phyloP scores from a whole-genome alignment of 2,888 invertebrate species.

The Sinopyrophorus schimmeli region DNA sequence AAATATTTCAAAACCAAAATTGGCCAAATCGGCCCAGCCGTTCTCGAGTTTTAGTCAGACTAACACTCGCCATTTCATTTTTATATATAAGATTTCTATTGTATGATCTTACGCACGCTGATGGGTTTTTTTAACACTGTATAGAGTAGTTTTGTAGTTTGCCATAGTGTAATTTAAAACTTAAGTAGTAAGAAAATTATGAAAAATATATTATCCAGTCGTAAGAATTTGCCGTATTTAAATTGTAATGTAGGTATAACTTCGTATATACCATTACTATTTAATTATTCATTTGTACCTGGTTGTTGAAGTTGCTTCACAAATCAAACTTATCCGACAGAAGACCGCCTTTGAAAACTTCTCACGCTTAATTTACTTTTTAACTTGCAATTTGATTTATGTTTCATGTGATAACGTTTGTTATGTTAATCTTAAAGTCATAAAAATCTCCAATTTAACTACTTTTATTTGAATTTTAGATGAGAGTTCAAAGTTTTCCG shows the following conservation, averaged over 20 bases:
- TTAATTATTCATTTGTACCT: conserved; percentile 27
- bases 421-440: conserved; percentile 29
- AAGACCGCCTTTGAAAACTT: conserved; percentile 27
- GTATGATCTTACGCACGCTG: no score
- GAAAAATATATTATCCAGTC: background rate
- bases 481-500: conserved; percentile 15
- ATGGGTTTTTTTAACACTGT: no score
- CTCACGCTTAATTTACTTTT: conserved; percentile 32
- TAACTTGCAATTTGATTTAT: conserved; percentile 30
- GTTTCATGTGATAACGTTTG: conserved; percentile 28
- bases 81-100: no score
- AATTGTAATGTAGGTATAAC: background rate
- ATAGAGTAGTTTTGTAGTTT: no score
- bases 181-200: no score
- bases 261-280: conserved; percentile 10
- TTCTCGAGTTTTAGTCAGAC: no score
- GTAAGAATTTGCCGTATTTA: conserved; percentile 1
- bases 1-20: no score
- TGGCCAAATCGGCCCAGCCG: no score
- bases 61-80: no score
- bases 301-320: conserved; percentile 25
- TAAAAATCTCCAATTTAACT: conserved; percentile 25
- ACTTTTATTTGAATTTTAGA: conserved; percentile 27
- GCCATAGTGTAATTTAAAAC: no score
- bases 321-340: conserved; percentile 26